Percentiles rank a stretch among this genome's conserved stretches.
phyloP scores from a whole-genome alignment of 2,113 vertebrate genomes.

The Clupea harengus region DNA sequence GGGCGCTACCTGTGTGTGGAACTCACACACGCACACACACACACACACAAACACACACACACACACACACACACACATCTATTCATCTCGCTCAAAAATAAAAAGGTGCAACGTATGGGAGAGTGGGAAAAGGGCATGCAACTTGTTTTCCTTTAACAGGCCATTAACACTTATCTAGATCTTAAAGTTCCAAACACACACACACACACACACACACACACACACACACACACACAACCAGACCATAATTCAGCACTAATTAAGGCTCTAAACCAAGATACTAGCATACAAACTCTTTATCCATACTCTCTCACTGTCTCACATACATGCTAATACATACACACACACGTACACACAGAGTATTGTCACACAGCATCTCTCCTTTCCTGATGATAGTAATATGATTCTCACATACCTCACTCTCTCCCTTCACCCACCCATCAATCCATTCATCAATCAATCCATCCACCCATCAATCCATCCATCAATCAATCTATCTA shows the following conservation, averaged over 20 bases:
- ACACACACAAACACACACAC: neutral
- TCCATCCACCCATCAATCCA: no score
- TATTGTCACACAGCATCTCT: no score
- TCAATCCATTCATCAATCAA: no score
- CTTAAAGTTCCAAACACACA: neutral
- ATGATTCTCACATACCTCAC: no score
- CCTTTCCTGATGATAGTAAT: no score
- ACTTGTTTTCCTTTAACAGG: neutral
- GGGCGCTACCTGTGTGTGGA: conserved; percentile 68
- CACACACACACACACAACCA: conserved; percentile 27
- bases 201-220: conserved; percentile 41
- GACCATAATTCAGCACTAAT: conserved; percentile 25
- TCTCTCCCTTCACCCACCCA: no score
- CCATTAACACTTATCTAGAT: neutral
- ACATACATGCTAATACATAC: no score
- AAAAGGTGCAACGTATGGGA: conserved; percentile 61
- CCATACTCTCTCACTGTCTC: no score
- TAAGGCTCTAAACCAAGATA: neutral
- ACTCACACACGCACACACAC: neutral
- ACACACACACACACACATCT: neutral
- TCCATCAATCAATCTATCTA: neutral
- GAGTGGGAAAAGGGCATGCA: neutral
- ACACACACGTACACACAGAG: no score
- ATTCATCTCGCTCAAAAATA: conserved; percentile 13
- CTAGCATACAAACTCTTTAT: neutral